A percentile compares a stretch with the other conserved stretches of the same genome.
phyloP scores from a whole-genome alignment of 2,113 vertebrate species.

The Naja naja region DNA sequence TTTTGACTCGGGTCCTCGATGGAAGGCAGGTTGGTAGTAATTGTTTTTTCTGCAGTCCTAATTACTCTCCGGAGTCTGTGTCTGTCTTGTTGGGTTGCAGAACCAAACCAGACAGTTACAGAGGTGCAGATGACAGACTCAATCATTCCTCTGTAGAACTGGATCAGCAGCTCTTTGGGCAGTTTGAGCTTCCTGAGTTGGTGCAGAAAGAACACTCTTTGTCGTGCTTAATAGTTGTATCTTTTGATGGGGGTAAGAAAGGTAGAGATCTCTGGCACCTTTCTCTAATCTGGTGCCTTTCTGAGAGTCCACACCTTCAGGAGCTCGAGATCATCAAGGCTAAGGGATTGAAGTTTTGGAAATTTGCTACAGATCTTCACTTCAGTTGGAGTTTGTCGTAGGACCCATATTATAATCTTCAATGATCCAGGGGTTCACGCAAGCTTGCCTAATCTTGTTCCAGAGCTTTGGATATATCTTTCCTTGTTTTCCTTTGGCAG shows the following conservation, averaged over 20 bases:
- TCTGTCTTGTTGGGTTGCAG: too few species aligned
- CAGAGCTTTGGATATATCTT: background rate
- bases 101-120: too few species aligned
- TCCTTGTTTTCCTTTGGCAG: slow-evolving; percentile 59
- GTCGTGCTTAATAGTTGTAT: background rate
- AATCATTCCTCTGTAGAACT: too few species aligned
- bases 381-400: background rate
- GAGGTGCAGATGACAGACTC: too few species aligned
- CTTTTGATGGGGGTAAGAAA: background rate
- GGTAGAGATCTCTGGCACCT: background rate
- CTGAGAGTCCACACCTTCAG: too few species aligned
- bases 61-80: too few species aligned
- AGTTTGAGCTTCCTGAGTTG: too few species aligned
- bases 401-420: background rate
- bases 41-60: too few species aligned
- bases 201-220: too few species aligned
- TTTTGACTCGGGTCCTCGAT: too few species aligned
- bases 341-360: background rate
- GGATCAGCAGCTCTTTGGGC: too few species aligned
- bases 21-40: too few species aligned
- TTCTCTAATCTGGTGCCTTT: background rate
- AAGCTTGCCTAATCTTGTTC: background rate
- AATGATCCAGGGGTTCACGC: background rate
- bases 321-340: background rate
- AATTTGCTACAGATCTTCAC: background rate